Evolutionary conservation across 2,113 vertebrate genomes (phyloP).

Genomic region (Potamarius usumacintae): DNA sequence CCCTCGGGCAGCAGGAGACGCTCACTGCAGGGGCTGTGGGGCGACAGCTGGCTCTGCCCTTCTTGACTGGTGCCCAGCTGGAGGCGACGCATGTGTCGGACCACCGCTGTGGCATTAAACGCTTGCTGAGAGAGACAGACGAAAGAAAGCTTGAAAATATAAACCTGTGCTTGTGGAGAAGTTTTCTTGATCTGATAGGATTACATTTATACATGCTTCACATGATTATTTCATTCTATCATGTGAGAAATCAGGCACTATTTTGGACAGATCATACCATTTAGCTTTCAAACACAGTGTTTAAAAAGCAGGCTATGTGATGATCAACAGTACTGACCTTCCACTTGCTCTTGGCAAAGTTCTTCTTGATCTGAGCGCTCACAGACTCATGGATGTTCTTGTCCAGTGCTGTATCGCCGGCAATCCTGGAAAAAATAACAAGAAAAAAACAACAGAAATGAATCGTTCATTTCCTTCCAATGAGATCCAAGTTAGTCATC

Average conservation of each 20-base stretch:
- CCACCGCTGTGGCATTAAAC: constrained; percentile 95
- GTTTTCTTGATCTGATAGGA: not conserved
- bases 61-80: constrained; percentile 91
- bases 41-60: constrained; percentile 69
- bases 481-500: constrained; percentile 14
- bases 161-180: not conserved
- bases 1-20: constrained; percentile 70
- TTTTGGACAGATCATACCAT: not conserved
- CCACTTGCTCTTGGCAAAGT: constrained; percentile 99
- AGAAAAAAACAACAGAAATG: not conserved
- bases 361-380: constrained; percentile 97
- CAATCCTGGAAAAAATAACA: constrained; percentile 78
- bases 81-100: constrained; percentile 93
- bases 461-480: not conserved
- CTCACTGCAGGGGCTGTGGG: constrained; percentile 67
- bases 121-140: constrained; percentile 81
- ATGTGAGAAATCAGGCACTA: not conserved
- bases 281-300: not conserved
- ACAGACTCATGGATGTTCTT: constrained; percentile 99
- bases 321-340: constrained; percentile 78
- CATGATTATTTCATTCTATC: not conserved
- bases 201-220: not conserved
- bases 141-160: not conserved
- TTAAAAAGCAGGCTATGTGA: not conserved
- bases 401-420: constrained; percentile 91